A percentile compares a stretch with the other conserved stretches of the same genome.
Conservation (phyloP, 2,888 invertebrate genomes). For the Podabrus alpinus region DNA sequence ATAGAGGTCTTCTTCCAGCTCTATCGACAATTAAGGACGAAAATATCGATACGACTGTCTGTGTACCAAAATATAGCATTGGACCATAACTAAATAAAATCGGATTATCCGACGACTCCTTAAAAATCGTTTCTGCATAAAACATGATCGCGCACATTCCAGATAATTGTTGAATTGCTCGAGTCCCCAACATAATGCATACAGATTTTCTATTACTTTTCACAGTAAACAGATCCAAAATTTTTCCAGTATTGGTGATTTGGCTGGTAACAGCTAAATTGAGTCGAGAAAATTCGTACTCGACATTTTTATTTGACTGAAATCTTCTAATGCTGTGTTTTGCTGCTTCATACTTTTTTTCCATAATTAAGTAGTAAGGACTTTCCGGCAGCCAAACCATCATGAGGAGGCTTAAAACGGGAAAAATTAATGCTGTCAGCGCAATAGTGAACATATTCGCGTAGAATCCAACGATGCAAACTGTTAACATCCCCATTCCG, state of each 20-base stretch:
- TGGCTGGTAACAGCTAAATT: not conserved
- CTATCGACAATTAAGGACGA: conserved; percentile 65
- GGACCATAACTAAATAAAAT: conserved; percentile 59
- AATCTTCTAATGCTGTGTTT: conserved; percentile 56
- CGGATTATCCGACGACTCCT: conserved; percentile 48
- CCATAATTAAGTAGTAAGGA: conserved; percentile 58
- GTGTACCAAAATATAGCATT: conserved; percentile 61
- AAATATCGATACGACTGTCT: conserved; percentile 60
- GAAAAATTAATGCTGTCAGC: conserved; percentile 55
- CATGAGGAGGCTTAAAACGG: conserved; percentile 55
- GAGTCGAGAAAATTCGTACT: conserved; percentile 47
- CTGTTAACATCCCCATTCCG: conserved; percentile 63
- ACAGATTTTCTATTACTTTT: conserved; percentile 42
- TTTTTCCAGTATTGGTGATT: conserved; percentile 52
- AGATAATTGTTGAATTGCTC: conserved; percentile 42
- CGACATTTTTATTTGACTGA: conserved; percentile 57
- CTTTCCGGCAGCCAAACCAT: conserved; percentile 64
- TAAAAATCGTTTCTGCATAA: conserved; percentile 63
- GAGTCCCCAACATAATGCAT: conserved; percentile 52
- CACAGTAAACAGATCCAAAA: conserved; percentile 59
- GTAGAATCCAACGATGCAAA: conserved; percentile 65
- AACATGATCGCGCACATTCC: conserved; percentile 56
- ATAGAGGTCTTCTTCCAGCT: conserved; percentile 64
- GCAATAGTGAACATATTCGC: conserved; percentile 57
- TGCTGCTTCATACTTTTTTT: conserved; percentile 56